These are phyloP conservation scores for Glaucidium brasilianum DNA, from an alignment of 2,113 vertebrate species.

Conservation along the genomic window DNA sequence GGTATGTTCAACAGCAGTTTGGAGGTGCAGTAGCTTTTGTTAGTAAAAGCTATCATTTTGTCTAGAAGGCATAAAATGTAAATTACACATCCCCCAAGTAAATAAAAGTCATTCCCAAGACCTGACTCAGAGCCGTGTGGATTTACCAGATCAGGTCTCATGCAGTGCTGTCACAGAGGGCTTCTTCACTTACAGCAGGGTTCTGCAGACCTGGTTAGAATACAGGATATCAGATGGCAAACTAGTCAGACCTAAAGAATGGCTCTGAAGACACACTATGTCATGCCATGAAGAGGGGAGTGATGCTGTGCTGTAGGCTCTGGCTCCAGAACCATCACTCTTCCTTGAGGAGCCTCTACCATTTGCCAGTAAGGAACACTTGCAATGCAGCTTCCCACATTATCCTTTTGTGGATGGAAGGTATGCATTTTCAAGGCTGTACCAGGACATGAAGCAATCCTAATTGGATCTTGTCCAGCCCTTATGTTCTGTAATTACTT, in stretches of 20 bases:
- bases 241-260: not conserved
- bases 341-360: not conserved
- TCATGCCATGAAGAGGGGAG: not conserved
- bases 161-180: not conserved
- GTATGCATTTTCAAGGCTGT: not conserved
- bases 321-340: not conserved
- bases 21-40: not conserved
- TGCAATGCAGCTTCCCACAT: not conserved
- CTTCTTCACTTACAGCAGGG: not conserved
- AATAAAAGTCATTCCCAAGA: not conserved
- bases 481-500: not conserved
- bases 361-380: not conserved
- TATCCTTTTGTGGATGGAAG: not conserved
- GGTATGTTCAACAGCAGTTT: not conserved
- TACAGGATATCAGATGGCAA: not conserved
- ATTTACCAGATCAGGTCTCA: not conserved
- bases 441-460: not conserved
- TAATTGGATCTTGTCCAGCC: not conserved
- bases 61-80: not conserved
- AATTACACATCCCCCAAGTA: not conserved
- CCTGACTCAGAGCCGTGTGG: not conserved
- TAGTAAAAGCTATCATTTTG: not conserved
- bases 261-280: not conserved
- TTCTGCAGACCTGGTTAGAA: not conserved
- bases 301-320: not conserved